These are phyloP conservation scores for Actinia tenebrosa DNA, from an alignment of 64 coral and sea anemone species.

Conservation along the genomic window DNA sequence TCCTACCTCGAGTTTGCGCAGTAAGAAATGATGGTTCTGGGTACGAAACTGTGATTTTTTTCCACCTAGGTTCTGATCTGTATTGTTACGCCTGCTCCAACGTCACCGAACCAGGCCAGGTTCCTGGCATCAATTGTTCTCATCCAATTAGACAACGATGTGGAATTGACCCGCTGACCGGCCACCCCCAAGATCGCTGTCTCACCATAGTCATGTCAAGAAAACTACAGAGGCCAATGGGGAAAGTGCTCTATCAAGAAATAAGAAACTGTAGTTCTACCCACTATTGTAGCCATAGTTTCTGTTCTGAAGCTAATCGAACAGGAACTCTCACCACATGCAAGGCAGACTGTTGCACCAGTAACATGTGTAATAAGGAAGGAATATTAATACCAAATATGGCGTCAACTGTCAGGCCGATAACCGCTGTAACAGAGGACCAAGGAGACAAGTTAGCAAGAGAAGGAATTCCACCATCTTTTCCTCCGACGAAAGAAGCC, in stretches of 20 bases:
- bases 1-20: not conserved
- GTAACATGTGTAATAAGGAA: slow-evolving; percentile 9
- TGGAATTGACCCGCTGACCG: slow-evolving; percentile 22
- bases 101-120: slow-evolving; percentile 9
- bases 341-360: not conserved
- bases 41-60: not conserved
- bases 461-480: not conserved
- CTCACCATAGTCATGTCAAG: slow-evolving; percentile 9
- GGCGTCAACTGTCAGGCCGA: not conserved
- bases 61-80: not conserved
- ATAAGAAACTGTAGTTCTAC: not conserved
- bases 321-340: not conserved
- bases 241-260: not conserved
- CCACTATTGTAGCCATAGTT: not conserved
- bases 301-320: not conserved
- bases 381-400: not conserved
- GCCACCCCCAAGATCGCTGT: not conserved
- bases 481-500: not conserved
- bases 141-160: slow-evolving; percentile 14
- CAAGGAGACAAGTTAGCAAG: slow-evolving; percentile 3
- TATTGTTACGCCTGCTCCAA: slow-evolving; percentile 25
- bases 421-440: not conserved
- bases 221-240: not conserved
- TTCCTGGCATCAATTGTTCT: not conserved
- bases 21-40: not conserved